Conservation (phyloP, 1,140 invertebrate genomes). For the Drosophila lacteicornis region DNA sequence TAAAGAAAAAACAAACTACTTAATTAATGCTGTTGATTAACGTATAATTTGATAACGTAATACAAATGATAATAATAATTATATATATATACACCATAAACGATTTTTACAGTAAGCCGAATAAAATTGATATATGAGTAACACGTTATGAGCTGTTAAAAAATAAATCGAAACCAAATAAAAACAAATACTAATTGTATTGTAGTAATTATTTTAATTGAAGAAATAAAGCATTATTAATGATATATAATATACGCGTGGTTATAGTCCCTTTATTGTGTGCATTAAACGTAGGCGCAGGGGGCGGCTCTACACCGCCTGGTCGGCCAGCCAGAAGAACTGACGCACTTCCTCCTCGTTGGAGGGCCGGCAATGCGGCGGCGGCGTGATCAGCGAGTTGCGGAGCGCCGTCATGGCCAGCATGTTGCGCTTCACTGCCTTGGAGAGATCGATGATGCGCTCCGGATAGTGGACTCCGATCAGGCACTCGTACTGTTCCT, state of each 20-base stretch:
- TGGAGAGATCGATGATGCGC: conserved; percentile 88
- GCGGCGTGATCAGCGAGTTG: conserved; percentile 83
- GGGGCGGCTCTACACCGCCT: conserved; percentile 4
- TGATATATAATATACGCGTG: conserved; percentile 53
- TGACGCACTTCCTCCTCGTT: conserved; percentile 87
- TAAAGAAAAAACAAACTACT: conserved; percentile 29
- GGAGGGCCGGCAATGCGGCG: conserved; percentile 88
- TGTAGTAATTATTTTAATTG: conserved; percentile 68
- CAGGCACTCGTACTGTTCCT: conserved; percentile 88
- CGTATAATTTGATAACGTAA: conserved; percentile 72
- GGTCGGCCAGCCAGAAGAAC: conserved; percentile 87
- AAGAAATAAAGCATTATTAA: conserved; percentile 78
- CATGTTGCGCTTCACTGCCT: conserved; percentile 87
- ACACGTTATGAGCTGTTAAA: conserved; percentile 77
- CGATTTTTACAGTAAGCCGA: conserved; percentile 68
- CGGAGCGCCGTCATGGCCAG: conserved; percentile 85
- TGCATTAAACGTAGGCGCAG: not conserved
- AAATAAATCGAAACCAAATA: conserved; percentile 71
- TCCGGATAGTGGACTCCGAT: conserved; percentile 90
- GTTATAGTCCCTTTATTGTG: conserved; percentile 26
- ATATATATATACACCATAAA: conserved; percentile 70
- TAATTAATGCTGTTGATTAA: conserved; percentile 65
- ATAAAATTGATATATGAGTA: conserved; percentile 66
- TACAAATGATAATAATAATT: conserved; percentile 75
- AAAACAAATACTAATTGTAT: conserved; percentile 72